Evolutionary conservation across 1,140 invertebrate species (phyloP).

Genomic region (Drosophila gunungcola): DNA sequence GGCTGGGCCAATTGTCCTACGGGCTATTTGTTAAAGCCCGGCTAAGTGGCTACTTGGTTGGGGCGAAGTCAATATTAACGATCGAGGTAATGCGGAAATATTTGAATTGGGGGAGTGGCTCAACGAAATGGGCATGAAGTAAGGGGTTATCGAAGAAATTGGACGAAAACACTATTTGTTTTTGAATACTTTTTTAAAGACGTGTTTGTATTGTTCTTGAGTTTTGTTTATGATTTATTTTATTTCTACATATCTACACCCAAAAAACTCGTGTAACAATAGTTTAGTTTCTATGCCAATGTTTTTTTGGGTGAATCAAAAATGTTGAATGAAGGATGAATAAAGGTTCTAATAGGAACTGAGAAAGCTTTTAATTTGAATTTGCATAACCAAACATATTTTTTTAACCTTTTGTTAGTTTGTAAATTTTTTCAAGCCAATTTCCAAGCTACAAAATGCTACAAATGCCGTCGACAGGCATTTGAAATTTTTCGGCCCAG

Average conservation of each 20-base stretch:
- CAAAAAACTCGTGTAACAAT: no score
- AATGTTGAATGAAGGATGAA: no score
- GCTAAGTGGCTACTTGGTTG: slow-evolving; percentile 14
- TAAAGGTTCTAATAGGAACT: no score
- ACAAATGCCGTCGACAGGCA: not conserved
- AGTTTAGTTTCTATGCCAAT: no score
- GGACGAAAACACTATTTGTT: not conserved
- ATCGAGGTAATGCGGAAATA: slow-evolving; percentile 17
- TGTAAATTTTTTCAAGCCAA: not conserved
- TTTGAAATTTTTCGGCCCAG: not conserved
- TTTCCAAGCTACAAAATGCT: not conserved
- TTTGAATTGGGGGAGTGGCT: slow-evolving; percentile 3
- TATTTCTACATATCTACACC: no score
- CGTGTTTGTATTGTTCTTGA: no score
- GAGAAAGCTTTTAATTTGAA: no score
- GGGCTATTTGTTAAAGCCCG: slow-evolving; percentile 34
- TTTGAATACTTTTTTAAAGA: not conserved
- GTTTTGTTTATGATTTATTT: no score
- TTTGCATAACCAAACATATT: no score
- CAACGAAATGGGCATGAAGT: not conserved
- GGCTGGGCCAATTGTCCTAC: slow-evolving; percentile 21
- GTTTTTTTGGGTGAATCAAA: no score
- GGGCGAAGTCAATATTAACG: slow-evolving; percentile 16
- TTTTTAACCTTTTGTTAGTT: no score
- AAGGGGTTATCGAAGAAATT: not conserved